These are phyloP conservation scores for Punctoribates punctum DNA, from an alignment of 2,888 invertebrate genomes.

Conservation along the genomic window DNA sequence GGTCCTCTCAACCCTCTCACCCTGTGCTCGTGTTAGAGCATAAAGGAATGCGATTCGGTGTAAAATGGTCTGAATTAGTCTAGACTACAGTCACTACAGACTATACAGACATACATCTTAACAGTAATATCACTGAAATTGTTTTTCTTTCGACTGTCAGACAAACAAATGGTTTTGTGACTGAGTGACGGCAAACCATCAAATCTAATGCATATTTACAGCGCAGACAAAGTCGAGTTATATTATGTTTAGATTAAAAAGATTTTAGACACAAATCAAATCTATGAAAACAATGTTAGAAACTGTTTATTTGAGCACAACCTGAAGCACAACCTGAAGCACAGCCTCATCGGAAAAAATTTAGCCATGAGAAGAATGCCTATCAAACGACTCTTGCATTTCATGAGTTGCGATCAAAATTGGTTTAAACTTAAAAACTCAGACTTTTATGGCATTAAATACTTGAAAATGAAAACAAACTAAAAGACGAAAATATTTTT, in stretches of 20 bases:
- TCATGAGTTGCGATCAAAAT: neutral
- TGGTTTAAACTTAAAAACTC: neutral
- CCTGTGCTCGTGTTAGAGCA: neutral
- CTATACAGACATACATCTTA: neutral
- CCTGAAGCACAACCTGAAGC: neutral
- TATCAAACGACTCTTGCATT: constrained; percentile 11
- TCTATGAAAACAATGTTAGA: constrained; percentile 15
- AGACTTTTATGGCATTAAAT: neutral
- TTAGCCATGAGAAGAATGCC: neutral
- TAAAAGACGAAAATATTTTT: neutral
- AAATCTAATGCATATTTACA: neutral
- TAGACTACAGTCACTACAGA: too few species aligned
- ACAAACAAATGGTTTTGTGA: neutral
- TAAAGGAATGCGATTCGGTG: constrained; percentile 21
- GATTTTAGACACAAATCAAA: neutral
- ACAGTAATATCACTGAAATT: constrained; percentile 2
- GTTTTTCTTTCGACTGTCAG: constrained; percentile 5
- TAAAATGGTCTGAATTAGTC: neutral
- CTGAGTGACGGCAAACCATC: neutral
- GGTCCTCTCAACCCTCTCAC: neutral
- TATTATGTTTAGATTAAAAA: neutral
- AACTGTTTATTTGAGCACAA: neutral
- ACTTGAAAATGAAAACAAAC: neutral
- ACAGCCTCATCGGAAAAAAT: neutral
- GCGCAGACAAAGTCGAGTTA: neutral